Percentiles rank a stretch among this genome's conserved stretches.
phyloP scores from a whole-genome alignment of 2,888 invertebrate genomes.

The Euplexia lucipara region DNA sequence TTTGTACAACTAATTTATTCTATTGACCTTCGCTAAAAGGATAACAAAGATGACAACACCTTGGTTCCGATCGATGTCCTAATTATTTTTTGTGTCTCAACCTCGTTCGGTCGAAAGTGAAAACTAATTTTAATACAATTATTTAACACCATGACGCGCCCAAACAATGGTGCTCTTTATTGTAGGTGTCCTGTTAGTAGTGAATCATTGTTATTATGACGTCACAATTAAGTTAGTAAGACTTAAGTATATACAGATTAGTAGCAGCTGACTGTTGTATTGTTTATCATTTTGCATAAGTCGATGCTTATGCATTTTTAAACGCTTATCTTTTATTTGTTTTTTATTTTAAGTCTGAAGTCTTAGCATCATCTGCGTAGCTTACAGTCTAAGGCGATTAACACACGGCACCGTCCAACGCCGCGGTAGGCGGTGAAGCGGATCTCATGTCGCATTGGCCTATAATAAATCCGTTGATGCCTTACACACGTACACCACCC shows the following conservation, averaged over 20 bases:
- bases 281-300: slow-evolving; percentile 17
- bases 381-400: too few relatives aligned
- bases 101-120: slow-evolving; percentile 77
- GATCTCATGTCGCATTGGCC: too few relatives aligned
- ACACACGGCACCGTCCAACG: too few relatives aligned
- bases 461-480: too few relatives aligned
- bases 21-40: slow-evolving; percentile 11
- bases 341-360: too few relatives aligned
- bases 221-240: slow-evolving; percentile 27
- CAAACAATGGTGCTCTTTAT: slow-evolving; percentile 55
- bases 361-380: too few relatives aligned
- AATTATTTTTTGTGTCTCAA: slow-evolving; percentile 55
- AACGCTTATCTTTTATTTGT: too few relatives aligned
- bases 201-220: slow-evolving; percentile 39
- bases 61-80: slow-evolving; percentile 38
- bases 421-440: too few relatives aligned
- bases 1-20: neutral
- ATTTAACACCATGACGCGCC: slow-evolving; percentile 25
- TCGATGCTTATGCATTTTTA: slow-evolving; percentile 10
- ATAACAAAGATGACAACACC: slow-evolving; percentile 21
- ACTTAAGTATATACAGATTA: slow-evolving; percentile 8
- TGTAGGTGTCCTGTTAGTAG: slow-evolving; percentile 40
- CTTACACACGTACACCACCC: too few relatives aligned
- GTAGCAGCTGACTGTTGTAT: neutral
- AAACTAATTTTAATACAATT: slow-evolving; percentile 75